Evolutionary conservation across 2,113 vertebrate genomes (phyloP).

Genomic region (Oncorhynchus kisutch): DNA sequence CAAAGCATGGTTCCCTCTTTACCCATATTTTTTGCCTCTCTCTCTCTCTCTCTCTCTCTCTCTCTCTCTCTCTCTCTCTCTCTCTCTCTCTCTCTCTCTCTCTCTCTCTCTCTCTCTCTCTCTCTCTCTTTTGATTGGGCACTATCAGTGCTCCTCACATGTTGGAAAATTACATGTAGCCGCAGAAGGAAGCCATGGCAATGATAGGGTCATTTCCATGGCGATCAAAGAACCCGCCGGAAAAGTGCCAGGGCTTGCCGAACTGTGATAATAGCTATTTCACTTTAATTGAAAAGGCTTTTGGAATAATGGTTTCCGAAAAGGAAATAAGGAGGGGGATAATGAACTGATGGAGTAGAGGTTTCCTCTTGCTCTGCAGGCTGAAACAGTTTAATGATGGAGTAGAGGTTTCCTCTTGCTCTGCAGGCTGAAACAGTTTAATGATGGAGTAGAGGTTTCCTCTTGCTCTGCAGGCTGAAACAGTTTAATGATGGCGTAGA

Average conservation of each 20-base stretch:
- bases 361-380: no score
- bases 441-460: no score
- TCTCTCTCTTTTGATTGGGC: constrained; percentile 69
- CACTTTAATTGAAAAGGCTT: constrained; percentile 82
- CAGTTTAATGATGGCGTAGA: no score
- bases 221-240: constrained; percentile 77
- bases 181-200: constrained; percentile 79
- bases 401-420: no score
- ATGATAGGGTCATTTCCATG: constrained; percentile 80
- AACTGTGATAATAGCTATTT: constrained; percentile 76
- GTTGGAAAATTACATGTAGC: constrained; percentile 78
- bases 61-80: background rate
- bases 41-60: background rate
- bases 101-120: background rate
- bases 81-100: background rate
- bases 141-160: constrained; percentile 84
- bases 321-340: constrained; percentile 7
- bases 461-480: no score
- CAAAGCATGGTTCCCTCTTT: background rate
- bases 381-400: no score
- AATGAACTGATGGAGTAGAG: no score
- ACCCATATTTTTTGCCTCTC: background rate
- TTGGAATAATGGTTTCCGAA: constrained; percentile 67
- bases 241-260: constrained; percentile 75
- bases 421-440: no score